Evolutionary conservation across 2,797 vertebrate genomes (phyloP), one percentile per base, ranked within the genome.

Genomic region (Saxicola maurus): DNA sequence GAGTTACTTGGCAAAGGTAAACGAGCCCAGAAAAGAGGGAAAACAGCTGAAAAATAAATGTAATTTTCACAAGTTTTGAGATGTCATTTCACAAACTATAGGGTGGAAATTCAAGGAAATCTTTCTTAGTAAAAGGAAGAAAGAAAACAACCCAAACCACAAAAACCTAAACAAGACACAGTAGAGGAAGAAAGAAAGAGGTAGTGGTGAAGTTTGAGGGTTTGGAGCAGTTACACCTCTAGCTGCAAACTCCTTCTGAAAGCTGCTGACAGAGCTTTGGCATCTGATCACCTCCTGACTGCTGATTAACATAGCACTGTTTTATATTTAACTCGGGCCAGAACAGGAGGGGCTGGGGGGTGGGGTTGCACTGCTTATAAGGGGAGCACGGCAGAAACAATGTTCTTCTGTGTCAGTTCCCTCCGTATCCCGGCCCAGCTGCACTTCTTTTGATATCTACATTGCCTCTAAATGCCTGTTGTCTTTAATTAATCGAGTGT

Each of bases 301-400:
- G 96, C 93, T 98, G 96, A 98, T 97, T 97, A 97, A 98, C 97
- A 95, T 81, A 93, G 87, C 69, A 74, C 96, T 96, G 96, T 97
- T 98, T 96, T 96, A 98, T 98, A 97, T 98, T 98, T 98, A 98
- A 98, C 98, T 96, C 84, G 51, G 95, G 86, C 93, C 83, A 51
- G 94, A 59, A 89, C 94, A 80, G 94, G 87, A 92, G 94, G 95
- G 94, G 95, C 60, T 75, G 87, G 91, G 91, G 87, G 91, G 91
- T 79, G 94, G 91, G 71, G 93, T 68, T 92, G 79, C 0, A 1
- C 27, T 55, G 89, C 87, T 97, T 96, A 95, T 96, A 97, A 96
- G 91, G 78, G 67, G 66, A 96, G n/a, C 19, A 75, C 17, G 1
- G 86, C 82, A 48, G 79, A 43, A 87, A 89, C 95, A 91, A 59